These are phyloP conservation scores for Zaprionus davidi DNA, from an alignment of 1,140 invertebrate species.

Conservation along the genomic window DNA sequence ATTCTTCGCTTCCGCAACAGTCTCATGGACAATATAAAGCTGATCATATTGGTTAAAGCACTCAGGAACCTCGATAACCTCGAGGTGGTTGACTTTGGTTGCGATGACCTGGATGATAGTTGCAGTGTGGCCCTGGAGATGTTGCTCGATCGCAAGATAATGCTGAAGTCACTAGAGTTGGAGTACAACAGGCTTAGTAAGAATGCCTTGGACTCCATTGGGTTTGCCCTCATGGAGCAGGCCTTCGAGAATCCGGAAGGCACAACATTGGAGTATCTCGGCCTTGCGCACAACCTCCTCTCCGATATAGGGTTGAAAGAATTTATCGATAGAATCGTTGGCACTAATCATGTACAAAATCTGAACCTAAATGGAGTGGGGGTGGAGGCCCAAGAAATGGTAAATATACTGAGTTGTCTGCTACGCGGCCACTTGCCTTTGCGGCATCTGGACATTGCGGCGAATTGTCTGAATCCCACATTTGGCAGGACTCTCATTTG, in stretches of 20 bases:
- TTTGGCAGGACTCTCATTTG: slow-evolving; percentile 31
- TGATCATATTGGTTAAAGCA: slow-evolving; percentile 41
- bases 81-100: slow-evolving; percentile 68
- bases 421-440: slow-evolving; percentile 51
- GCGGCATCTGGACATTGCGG: slow-evolving; percentile 50
- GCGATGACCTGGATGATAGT: slow-evolving; percentile 62
- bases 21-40: slow-evolving; percentile 53
- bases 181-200: slow-evolving; percentile 57
- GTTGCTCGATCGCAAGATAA: slow-evolving; percentile 39
- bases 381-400: background rate
- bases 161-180: slow-evolving; percentile 55
- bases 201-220: slow-evolving; percentile 38
- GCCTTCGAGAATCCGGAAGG: background rate
- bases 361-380: slow-evolving; percentile 52
- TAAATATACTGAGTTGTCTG: slow-evolving; percentile 18
- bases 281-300: slow-evolving; percentile 61
- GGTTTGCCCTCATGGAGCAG: slow-evolving; percentile 22
- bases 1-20: slow-evolving; percentile 73
- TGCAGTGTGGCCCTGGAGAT: slow-evolving; percentile 44
- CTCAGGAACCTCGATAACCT: slow-evolving; percentile 38
- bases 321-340: slow-evolving; percentile 33
- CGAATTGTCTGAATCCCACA: slow-evolving; percentile 18
- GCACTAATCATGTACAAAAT: slow-evolving; percentile 48
- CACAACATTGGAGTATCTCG: slow-evolving; percentile 53
- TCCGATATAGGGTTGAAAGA: slow-evolving; percentile 13